Evolutionary conservation across 2,888 invertebrate genomes (phyloP), one percentile per base, ranked within the genome.

Genomic region (Auanema freiburgensis): DNA sequence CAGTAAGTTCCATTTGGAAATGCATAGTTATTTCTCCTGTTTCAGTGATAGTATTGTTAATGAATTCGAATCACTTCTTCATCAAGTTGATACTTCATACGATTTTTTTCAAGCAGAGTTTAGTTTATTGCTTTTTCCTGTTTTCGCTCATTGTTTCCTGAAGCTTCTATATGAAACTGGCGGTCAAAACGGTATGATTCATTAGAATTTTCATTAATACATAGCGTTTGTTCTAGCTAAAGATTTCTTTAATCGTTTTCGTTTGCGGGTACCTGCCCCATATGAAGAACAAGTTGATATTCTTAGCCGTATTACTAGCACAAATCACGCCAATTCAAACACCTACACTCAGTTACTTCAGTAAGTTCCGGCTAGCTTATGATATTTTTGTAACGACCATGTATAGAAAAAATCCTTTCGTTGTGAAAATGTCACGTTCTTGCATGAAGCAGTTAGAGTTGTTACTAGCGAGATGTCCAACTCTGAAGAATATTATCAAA

Each of bases 61-160:
- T 0, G 77, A 77, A 55, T 77, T 74, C 60, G 73, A 70, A 6
- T 59, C 60, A 5, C 69, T 77, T 43, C 57, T 75, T 16, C 63
- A 72, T 18, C 71, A 75, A 49, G 67, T 72, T 11, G 71, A 75
- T n/a, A 51, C 58, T 2, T 70, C 71, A 11, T 69, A 65, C 21
- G 77, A 77, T 54, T 65, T 71, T n/a, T 57, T 69, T 10, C 72
- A 74, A 51, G 67, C 63, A 21, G 59, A 64, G 24, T 64, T 59
- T 24, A 55, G 52, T 46, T 59, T 59, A 11, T 44, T 59, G 11
- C 33, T 64, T 11, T 76, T 72, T 50, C 76, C 76, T 10, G 63
- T 76, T 0, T 76, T 76, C 50, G 72, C 76, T 10, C 76, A 76
- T 53, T 64, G 67, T 42, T 76, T 58, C 46, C 49, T 59, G 10